phyloP scores from a whole-genome alignment of 1,140 invertebrate genomes.

The Aphelenchoides besseyi region DNA sequence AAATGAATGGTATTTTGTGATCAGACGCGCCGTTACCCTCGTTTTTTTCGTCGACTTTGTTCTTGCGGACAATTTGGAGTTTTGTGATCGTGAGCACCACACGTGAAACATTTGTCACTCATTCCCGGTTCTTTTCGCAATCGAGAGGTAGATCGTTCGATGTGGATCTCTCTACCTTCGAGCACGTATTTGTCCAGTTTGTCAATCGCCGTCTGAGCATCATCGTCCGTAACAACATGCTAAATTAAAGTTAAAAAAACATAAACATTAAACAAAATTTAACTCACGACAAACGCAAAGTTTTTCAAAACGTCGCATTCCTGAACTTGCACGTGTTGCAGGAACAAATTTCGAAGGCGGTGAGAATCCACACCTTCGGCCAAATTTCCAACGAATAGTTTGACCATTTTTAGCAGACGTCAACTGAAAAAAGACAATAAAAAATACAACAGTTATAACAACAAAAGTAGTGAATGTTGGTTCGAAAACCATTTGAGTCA shows the following conservation, averaged over 20 bases:
- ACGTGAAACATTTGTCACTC: slow-evolving; percentile 55
- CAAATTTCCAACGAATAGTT: slow-evolving; percentile 59
- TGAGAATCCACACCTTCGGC: slow-evolving; percentile 54
- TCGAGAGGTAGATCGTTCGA: slow-evolving; percentile 48
- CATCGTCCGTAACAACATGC: slow-evolving; percentile 54
- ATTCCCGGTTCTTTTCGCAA: slow-evolving; percentile 52
- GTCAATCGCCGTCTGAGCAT: slow-evolving; percentile 49
- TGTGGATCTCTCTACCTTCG: slow-evolving; percentile 54
- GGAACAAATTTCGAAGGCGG: slow-evolving; percentile 52
- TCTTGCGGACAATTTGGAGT: slow-evolving; percentile 57
- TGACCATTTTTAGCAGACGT: slow-evolving; percentile 50
- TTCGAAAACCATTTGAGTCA: too few relatives aligned
- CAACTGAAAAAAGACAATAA: neutral
- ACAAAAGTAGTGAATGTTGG: too few relatives aligned
- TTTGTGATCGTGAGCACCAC: slow-evolving; percentile 57
- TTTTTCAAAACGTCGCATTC: slow-evolving; percentile 62
- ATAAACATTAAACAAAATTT: slow-evolving; percentile 21
- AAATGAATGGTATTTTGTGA: neutral
- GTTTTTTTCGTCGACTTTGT: slow-evolving; percentile 30
- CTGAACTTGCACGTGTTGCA: slow-evolving; percentile 53
- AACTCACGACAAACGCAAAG: slow-evolving; percentile 57
- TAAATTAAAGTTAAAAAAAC: slow-evolving; percentile 30
- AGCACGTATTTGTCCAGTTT: slow-evolving; percentile 53
- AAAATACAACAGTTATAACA: too few relatives aligned
- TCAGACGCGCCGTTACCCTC: slow-evolving; percentile 9